These are phyloP conservation scores for Nannoperca australis DNA, from an alignment of 2,797 vertebrate species.

Conservation along the genomic window DNA sequence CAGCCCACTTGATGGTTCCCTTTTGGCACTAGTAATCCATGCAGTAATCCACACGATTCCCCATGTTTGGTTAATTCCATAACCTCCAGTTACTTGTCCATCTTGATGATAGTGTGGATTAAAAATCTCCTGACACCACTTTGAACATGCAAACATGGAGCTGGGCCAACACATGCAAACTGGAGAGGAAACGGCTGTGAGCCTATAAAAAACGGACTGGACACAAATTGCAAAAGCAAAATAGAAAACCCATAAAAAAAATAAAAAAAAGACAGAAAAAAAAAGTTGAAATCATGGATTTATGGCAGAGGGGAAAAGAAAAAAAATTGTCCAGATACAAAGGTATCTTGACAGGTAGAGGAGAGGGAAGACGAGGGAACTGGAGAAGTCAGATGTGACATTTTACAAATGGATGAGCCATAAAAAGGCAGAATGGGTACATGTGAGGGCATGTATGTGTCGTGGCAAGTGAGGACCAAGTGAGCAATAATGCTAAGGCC, in stretches of 20 bases:
- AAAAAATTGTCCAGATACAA: no score
- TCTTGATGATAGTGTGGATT: constrained; percentile 50
- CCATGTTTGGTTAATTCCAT: constrained; percentile 44
- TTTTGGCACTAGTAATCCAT: constrained; percentile 36
- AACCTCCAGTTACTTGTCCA: constrained; percentile 27
- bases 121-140: constrained; percentile 49
- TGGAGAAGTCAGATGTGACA: background rate
- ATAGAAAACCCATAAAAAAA: no score
- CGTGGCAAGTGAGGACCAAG: background rate
- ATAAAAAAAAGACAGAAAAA: no score
- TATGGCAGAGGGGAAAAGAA: no score
- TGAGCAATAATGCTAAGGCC: background rate
- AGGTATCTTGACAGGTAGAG: constrained; percentile 11
- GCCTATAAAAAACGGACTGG: constrained; percentile 1
- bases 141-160: constrained; percentile 47
- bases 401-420: constrained; percentile 26
- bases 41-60: constrained; percentile 55
- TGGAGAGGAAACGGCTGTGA: constrained; percentile 20
- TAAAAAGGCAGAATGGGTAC: background rate
- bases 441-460: constrained; percentile 9
- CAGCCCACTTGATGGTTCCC: constrained; percentile 14
- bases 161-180: constrained; percentile 25
- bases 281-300: no score
- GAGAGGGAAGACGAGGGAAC: background rate
- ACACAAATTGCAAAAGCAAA: no score